These are phyloP conservation scores for Austrolebias charrua DNA, from an alignment of 2,797 vertebrate species.

Conservation along the genomic window DNA sequence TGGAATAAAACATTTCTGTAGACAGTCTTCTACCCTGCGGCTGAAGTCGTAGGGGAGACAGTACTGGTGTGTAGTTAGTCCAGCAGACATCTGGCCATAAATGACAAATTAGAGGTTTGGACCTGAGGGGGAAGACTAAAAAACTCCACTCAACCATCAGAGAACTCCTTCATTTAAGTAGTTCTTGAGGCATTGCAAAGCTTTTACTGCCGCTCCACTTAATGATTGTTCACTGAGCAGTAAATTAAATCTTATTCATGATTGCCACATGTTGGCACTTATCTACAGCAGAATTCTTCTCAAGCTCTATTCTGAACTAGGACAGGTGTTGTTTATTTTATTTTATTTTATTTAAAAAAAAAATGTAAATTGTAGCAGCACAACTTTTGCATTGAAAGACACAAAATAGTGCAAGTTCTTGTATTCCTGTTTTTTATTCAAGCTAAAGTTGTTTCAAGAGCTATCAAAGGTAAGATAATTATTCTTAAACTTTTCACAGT, in stretches of 20 bases:
- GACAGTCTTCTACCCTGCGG: not conserved
- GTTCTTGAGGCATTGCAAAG: not conserved
- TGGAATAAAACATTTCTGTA: not conserved
- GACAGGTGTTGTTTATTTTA: too few relatives aligned
- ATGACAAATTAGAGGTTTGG: slow-evolving; percentile 1
- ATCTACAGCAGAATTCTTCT: not conserved
- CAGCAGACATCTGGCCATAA: not conserved
- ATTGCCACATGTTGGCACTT: slow-evolving; percentile 1
- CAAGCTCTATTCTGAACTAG: not conserved
- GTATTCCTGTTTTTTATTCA: too few relatives aligned
- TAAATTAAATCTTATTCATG: slow-evolving; percentile 20
- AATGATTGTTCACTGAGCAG: slow-evolving; percentile 5
- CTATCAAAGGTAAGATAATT: too few relatives aligned
- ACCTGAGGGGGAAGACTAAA: not conserved
- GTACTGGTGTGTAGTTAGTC: not conserved
- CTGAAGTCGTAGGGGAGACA: not conserved
- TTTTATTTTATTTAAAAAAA: too few relatives aligned
- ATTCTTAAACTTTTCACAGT: too few relatives aligned
- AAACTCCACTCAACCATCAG: not conserved
- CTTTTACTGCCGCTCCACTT: slow-evolving; percentile 5
- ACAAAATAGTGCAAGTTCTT: not conserved
- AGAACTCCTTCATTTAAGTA: slow-evolving; percentile 11
- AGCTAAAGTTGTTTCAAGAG: too few relatives aligned
- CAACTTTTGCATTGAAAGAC: not conserved
- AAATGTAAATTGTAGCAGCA: not conserved